Evolutionary conservation across 2,888 invertebrate species (phyloP).

Genomic region (Eucriotettix oculatus): DNA sequence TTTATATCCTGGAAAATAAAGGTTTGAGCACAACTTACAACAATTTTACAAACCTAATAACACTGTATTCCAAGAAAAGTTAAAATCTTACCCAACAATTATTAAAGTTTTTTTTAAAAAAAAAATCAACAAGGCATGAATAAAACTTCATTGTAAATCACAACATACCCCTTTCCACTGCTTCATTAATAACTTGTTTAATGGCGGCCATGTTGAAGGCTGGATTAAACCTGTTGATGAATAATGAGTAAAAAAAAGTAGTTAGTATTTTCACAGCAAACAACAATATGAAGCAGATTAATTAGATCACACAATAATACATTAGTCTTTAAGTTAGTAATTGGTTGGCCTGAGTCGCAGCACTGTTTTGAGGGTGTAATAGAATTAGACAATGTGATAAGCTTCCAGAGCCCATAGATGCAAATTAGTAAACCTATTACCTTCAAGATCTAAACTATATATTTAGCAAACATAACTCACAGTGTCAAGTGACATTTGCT

Average conservation of each 20-base stretch:
- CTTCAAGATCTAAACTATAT: too few relatives aligned
- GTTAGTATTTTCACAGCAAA: neutral
- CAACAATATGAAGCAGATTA: neutral
- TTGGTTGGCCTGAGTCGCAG: too few relatives aligned
- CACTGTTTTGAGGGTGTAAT: too few relatives aligned
- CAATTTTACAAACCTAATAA: neutral
- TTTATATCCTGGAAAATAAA: too few relatives aligned
- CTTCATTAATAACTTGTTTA: slow-evolving; percentile 87
- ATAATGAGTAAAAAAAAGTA: slow-evolving; percentile 14
- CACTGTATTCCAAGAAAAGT: neutral
- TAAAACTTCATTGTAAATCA: neutral
- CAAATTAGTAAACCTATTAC: too few relatives aligned
- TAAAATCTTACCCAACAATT: neutral
- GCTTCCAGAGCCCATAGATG: too few relatives aligned
- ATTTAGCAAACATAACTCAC: too few relatives aligned
- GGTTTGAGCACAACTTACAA: too few relatives aligned
- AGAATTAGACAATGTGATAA: too few relatives aligned
- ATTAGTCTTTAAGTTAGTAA: too few relatives aligned
- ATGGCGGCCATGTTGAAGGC: slow-evolving; percentile 87
- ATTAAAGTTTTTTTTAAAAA: neutral
- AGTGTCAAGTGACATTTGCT: too few relatives aligned
- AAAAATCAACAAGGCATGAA: neutral
- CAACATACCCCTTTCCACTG: slow-evolving; percentile 73
- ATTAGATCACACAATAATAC: too few relatives aligned
- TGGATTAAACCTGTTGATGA: slow-evolving; percentile 67